Base-by-base conservation (phyloP, 2,113 vertebrate species). In the Apteryx owenii region DNA sequence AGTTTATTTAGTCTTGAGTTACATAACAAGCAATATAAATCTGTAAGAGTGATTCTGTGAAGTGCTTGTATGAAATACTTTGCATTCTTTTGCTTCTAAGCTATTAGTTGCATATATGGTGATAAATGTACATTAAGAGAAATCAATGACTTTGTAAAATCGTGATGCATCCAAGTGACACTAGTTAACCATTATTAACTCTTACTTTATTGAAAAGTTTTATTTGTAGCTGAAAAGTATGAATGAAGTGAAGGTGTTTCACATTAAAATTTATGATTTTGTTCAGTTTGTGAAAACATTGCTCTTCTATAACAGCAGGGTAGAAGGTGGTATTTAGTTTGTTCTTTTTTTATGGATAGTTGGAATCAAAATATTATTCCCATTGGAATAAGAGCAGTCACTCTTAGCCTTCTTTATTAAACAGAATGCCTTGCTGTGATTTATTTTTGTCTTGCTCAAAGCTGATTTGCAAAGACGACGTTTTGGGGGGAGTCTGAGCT, bases 371-470 rank as follows among this genome's bases (percentile, higher is more conserved):
- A 64, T 36, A 25, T 73, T 76, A 28, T 60, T 81, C 20, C 7
- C 73, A 7, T 11, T 85, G 36, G 40, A 86, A 46, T 64, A 36
- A 84, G 46, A 61, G 8, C 18, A 15, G 7, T 51, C n/a, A 29
- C 21, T 85, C 87, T 65, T 38, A 65, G 20, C 29, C 71, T 0
- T 79, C 13, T 17, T 81, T 64, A 22, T 10, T 48, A 51, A 89
- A 42, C n/a, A 77, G 42, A 79, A 7, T 80, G 19, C 51, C 36
- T 77, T 77, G 70, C 87, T 89, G 38, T 85, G 84, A n/a, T 87
- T 44, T 88, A 31, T 40, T 81, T 58, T 94, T 94, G 42, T 95
- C 94, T 94, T 93, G 78, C 72, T 95, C 16, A 79, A 85, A 88
- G n/a, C 79, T 97, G 77, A 86, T 82, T 68, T 90, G 31, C 26